Percentiles rank a stretch among this genome's conserved stretches.
Conservation (phyloP, 2,797 vertebrate species). For the Acipenser ruthenus region DNA sequence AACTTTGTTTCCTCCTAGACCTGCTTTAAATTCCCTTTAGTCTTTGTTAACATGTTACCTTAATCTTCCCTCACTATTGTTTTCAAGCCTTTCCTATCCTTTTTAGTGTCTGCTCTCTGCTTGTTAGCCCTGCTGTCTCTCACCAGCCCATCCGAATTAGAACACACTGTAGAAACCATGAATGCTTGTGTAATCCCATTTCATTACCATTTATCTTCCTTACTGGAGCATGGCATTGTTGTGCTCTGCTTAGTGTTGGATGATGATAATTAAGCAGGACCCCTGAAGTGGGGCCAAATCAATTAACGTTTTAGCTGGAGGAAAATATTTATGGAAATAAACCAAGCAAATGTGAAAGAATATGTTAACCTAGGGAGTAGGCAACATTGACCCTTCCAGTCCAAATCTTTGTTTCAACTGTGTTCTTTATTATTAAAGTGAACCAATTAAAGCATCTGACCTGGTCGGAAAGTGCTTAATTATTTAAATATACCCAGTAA, state of each 20-base stretch:
- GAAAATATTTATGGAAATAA: too few species aligned
- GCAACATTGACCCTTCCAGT: too few species aligned
- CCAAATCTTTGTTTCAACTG: too few species aligned
- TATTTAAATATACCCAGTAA: too few species aligned
- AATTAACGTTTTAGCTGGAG: too few species aligned
- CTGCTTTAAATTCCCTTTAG: background rate
- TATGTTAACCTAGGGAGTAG: too few species aligned
- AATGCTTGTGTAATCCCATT: background rate
- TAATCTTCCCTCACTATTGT: background rate
- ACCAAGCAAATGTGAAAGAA: too few species aligned
- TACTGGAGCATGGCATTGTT: background rate
- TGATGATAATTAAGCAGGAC: background rate
- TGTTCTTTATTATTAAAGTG: too few species aligned
- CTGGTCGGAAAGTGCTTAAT: too few species aligned
- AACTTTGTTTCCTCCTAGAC: background rate
- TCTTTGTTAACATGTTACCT: background rate
- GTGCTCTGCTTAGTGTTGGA: background rate
- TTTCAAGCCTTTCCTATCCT: constrained; percentile 2
- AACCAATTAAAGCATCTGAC: too few species aligned
- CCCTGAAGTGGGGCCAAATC: too few species aligned
- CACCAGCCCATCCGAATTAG: background rate
- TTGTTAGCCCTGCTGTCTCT: background rate
- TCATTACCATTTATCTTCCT: background rate
- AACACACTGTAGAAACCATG: background rate
- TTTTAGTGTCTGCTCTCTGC: background rate